Conservation (phyloP, 30 jellyfish, hydroid and myxozoan genomes). For the Hydra vulgaris region DNA sequence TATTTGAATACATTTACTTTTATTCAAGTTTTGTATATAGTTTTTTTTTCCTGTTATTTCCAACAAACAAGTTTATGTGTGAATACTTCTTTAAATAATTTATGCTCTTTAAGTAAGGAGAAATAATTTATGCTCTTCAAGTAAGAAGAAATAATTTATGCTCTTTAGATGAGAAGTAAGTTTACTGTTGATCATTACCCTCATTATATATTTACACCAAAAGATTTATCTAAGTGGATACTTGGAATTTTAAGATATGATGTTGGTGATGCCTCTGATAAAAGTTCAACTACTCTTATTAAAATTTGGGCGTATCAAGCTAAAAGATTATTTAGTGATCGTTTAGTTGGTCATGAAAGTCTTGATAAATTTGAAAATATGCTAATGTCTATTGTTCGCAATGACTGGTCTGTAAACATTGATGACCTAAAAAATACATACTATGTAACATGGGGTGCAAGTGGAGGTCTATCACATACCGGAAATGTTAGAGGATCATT, state of each 20-base stretch:
- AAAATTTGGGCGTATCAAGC: conserved; percentile 69
- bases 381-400: conserved; percentile 41
- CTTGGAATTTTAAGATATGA: conserved; percentile 81
- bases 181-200: conserved; percentile 87
- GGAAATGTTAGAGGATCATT: conserved; percentile 50
- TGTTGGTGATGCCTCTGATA: conserved; percentile 41
- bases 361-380: conserved; percentile 62
- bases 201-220: conserved; percentile 90
- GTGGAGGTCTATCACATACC: conserved; percentile 51
- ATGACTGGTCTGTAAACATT: conserved; percentile 66
- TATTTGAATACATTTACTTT: neutral
- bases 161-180: conserved; percentile 44
- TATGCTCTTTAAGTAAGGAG: too few species aligned
- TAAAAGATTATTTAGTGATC: conserved; percentile 61
- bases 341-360: conserved; percentile 79
- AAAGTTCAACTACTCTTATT: conserved; percentile 47
- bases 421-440: conserved; percentile 33
- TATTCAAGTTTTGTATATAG: neutral
- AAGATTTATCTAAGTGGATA: conserved; percentile 73
- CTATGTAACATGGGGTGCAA: conserved; percentile 89
- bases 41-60: neutral
- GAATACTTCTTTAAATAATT: too few species aligned
- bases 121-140: too few species aligned
- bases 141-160: too few species aligned
- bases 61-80: too few species aligned